Base-by-base conservation (phyloP, 2,113 vertebrate genomes). In the Camelus dromedarius region DNA sequence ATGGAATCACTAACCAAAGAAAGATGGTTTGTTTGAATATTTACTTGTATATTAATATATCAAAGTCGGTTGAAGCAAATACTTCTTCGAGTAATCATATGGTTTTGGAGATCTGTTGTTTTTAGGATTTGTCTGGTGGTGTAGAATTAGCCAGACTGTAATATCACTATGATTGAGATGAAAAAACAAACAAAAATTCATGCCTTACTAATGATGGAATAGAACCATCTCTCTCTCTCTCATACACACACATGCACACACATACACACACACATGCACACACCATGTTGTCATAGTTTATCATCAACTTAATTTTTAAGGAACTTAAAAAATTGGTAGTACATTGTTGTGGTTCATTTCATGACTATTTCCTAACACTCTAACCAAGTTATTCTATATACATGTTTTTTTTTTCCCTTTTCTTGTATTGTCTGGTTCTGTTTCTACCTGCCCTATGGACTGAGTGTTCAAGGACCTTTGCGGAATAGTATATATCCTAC, bases 261-360 rank as follows among this genome's bases (percentile, higher is more conserved):
- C 32, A 48, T 22, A 58, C 6, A 73, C 22, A 26, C 6, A 69
- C 0, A 50, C 2, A 80, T 42, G 38, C 8, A 73, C 9, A 64
- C 2, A n/a, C 1, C 19, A 62, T 26, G 20, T 62, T 54, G 19
- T 38, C 48, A 66, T 67, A 56, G 26, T 48, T 80, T 67, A 95
- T 72, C 19, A 90, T 87, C 26, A 52, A 67, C 5, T 80, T 89
- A 58, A 82, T 62, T 85, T 86, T 94, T 64, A 88, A 96, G 32
- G 69, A 91, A 62, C 52, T 64, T 72, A 42, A 89, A 28, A 84
- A 42, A 46, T 32, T 58, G 16, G 10, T 58, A 73, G 7, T 62
- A 32, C 11, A 30, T 72, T 89, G 48, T 60, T 93, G 54, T 89
- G 54, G 5, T 76, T 82, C 15, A 58, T 56, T 26, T 73, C 46